Conservation (phyloP, 2,797 vertebrate species). For the Graptemys geographica region DNA sequence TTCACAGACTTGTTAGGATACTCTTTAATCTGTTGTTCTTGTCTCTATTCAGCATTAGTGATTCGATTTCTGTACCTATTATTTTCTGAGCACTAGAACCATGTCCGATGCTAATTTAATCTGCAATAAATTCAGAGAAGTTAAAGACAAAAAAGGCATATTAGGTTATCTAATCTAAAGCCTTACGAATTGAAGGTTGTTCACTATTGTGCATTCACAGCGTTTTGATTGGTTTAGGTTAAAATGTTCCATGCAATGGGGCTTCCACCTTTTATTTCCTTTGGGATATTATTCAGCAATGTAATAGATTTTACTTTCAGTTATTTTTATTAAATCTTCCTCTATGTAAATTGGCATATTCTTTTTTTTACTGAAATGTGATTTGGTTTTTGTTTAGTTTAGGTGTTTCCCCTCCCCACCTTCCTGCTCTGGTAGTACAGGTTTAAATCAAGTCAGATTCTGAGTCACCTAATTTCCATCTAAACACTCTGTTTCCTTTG, state of each 20-base stretch:
- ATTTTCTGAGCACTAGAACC: background rate
- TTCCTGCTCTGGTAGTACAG: constrained; percentile 24
- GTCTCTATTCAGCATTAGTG: constrained; percentile 30
- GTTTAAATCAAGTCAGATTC: constrained; percentile 63
- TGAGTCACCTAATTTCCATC: constrained; percentile 56
- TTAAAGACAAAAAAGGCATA: constrained; percentile 18
- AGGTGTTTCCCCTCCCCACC: constrained; percentile 37
- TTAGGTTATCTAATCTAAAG: constrained; percentile 17
- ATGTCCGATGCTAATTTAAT: constrained; percentile 19
- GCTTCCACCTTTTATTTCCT: constrained; percentile 49
- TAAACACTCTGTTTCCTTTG: constrained; percentile 59
- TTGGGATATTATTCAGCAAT: background rate
- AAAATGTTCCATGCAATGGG: background rate
- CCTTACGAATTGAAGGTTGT: constrained; percentile 24
- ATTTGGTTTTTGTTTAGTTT: background rate
- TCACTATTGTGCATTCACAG: constrained; percentile 45
- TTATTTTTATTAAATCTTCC: constrained; percentile 58
- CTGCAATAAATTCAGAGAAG: constrained; percentile 27
- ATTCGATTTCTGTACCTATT: background rate
- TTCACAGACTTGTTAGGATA: background rate
- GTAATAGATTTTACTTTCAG: constrained; percentile 62
- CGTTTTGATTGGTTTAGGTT: constrained; percentile 54
- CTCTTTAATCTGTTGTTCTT: background rate
- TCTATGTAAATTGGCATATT: constrained; percentile 52
- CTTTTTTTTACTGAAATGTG: constrained; percentile 57